Evolutionary conservation across 2,797 vertebrate species (phyloP).

Genomic region (Pachyuromys duprasi): DNA sequence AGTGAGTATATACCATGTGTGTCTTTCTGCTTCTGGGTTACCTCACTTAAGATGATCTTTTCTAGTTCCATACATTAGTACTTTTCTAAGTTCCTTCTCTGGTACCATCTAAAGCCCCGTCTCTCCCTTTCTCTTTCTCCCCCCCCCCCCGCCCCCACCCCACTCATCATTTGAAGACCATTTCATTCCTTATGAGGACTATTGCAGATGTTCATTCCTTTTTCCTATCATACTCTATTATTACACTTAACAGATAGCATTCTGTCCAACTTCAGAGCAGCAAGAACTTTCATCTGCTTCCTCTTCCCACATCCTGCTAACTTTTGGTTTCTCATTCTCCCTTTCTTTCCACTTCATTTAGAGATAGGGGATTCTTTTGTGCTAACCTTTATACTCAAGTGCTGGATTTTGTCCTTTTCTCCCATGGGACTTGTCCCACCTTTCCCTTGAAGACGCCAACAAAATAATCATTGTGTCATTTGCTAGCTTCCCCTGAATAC

Average conservation of each 20-base stretch:
- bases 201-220: conserved; percentile 50
- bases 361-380: conserved; percentile 6
- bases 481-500: conserved; percentile 7
- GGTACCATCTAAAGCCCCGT: neutral
- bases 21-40: too few relatives aligned
- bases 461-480: conserved; percentile 6
- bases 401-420: conserved; percentile 39
- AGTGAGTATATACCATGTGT: too few relatives aligned
- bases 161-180: too few relatives aligned
- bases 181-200: conserved; percentile 61
- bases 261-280: conserved; percentile 44
- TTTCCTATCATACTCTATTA: conserved; percentile 21
- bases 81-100: conserved; percentile 44
- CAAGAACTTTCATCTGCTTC: conserved; percentile 36
- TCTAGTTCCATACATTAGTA: neutral
- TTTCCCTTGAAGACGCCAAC: conserved; percentile 48
- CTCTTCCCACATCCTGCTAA: conserved; percentile 19
- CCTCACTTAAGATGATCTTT: too few relatives aligned
- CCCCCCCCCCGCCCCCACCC: too few relatives aligned
- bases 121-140: neutral
- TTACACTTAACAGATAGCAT: conserved; percentile 51
- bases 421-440: neutral
- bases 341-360: conserved; percentile 52
- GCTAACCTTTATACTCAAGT: conserved; percentile 44
- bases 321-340: conserved; percentile 37